A percentile compares a stretch with the other conserved stretches of the same genome.
Conservation (phyloP, 2,113 vertebrate species). For the Eudyptes chrysolophus region DNA sequence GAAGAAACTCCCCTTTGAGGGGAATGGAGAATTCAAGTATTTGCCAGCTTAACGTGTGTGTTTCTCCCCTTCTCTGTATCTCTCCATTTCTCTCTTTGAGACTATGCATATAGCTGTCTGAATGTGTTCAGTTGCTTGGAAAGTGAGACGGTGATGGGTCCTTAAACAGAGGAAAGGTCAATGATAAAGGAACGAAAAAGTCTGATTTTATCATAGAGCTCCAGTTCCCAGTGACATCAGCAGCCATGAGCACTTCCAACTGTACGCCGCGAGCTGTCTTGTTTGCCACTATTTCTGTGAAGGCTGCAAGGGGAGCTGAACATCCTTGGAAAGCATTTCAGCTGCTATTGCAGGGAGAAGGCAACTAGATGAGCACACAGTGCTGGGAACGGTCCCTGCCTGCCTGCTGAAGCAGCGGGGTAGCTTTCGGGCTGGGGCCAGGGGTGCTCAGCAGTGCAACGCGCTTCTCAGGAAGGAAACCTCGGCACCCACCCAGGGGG, state of each 20-base stretch:
- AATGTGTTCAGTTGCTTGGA: background rate
- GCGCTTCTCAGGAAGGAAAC: background rate
- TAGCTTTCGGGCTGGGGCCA: background rate
- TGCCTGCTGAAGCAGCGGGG: background rate
- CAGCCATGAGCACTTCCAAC: background rate
- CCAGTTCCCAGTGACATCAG: background rate
- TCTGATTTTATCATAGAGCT: background rate
- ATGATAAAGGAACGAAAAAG: background rate
- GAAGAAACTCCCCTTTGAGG: background rate
- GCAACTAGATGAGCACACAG: background rate
- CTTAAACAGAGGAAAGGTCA: background rate
- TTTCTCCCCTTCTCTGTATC: background rate
- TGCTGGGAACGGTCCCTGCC: rapidly evolving
- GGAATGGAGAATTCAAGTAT: background rate
- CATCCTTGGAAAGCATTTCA: background rate
- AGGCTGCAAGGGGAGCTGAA: background rate
- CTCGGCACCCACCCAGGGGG: rapidly evolving
- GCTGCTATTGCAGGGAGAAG: background rate
- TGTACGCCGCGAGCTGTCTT: rapidly evolving
- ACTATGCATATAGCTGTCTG: background rate
- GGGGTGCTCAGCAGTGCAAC: background rate
- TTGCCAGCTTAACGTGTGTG: background rate
- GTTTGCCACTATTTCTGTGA: background rate
- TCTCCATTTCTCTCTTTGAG: background rate
- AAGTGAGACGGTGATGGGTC: background rate